Base-by-base conservation (phyloP, 2,888 invertebrate genomes). In the Latheticus oryzae region DNA sequence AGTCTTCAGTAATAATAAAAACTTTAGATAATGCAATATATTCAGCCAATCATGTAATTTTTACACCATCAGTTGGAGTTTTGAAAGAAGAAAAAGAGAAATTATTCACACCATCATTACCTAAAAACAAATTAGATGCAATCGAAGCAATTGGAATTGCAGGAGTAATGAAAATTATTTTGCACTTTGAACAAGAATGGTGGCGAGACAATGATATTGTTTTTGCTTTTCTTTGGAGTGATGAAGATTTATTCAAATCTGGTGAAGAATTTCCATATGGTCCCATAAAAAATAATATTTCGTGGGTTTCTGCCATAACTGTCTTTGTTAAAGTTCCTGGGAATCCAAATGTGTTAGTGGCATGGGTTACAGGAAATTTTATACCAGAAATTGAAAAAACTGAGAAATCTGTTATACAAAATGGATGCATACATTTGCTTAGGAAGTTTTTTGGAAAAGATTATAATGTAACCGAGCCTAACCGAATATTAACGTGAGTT, bases 291-390 rank as follows among this genome's bases (percentile, higher is more conserved):
- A 15, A 47, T n/a, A 33, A 11, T 1, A 15, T 33, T 12, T 38
- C 42, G 8, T 62, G 70, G 70, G 32, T 69, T 2, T 60, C 60
- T 4, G 16, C 23, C 3, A 30, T 66, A 7, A 16, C 19, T 4
- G 26, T 26, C 3, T 28, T 66, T 4, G 30, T 32, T 1, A 52
- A 38, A 35, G 62, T 57, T 8, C 62, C 58, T 40, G 63, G 64
- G 45, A 85, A 87, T 66, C 83, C 85, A 0, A 80, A 82, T 21
- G 79, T 87, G 2, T 70, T 90, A 8, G 82, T 84, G 40, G 86
- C 83, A 0, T 90, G 90, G 89, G 80, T 88, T 15, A 80, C 82
- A 40, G 88, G 89, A 1, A 77, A 80, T 13, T 81, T 82, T 61
- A 86, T 89, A 1, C 80, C 83, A 50, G 73, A 81, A 37, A 84